A percentile compares a stretch with the other conserved stretches of the same genome.
These are phyloP conservation scores for Ptilonorhynchus violaceus DNA, from an alignment of 2,113 vertebrate species.

Conservation along the genomic window DNA sequence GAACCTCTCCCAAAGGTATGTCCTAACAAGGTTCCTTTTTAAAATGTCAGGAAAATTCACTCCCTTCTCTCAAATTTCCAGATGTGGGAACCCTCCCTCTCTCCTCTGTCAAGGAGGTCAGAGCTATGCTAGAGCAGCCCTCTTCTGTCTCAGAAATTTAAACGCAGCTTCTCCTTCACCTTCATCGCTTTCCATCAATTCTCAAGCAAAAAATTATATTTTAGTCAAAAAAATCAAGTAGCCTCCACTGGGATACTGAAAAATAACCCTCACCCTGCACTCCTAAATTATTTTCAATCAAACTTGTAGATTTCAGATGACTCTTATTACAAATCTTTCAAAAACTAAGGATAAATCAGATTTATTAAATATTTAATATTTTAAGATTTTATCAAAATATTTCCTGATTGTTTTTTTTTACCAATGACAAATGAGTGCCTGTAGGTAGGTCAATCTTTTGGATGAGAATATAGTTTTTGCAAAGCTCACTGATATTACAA, in stretches of 20 bases:
- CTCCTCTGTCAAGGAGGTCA: neutral
- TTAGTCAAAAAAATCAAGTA: neutral
- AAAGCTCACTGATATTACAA: neutral
- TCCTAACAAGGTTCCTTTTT: neutral
- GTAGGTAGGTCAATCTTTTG: neutral
- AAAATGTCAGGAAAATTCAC: neutral
- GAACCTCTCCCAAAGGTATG: neutral
- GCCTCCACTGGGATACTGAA: neutral
- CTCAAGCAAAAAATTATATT: neutral
- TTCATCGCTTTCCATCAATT: neutral
- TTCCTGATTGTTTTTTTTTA: neutral
- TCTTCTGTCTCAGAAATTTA: neutral
- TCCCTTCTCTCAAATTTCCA: neutral
- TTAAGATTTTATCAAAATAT: neutral
- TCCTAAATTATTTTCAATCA: neutral
- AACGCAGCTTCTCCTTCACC: neutral
- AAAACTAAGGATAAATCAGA: neutral
- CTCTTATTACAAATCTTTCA: neutral
- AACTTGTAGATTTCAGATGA: neutral
- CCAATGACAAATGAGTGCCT: neutral
- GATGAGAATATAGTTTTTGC: neutral
- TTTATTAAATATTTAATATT: neutral
- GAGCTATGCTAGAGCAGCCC: neutral
- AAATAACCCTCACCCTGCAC: rapidly evolving
- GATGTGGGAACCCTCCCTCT: neutral